Base-by-base conservation (phyloP, 2,113 vertebrate species). In the Alaudala cheleensis region DNA sequence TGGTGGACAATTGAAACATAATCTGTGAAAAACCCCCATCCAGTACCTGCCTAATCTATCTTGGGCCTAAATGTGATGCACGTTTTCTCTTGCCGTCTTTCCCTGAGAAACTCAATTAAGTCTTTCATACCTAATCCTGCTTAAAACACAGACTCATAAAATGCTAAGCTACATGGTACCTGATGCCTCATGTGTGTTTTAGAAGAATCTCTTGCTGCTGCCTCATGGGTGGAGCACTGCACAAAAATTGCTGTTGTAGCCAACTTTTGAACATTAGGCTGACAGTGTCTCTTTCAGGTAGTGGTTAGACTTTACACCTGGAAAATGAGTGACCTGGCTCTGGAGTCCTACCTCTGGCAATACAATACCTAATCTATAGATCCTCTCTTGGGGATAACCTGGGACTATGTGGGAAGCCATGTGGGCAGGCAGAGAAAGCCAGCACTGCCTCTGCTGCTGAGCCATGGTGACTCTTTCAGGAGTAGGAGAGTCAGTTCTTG, bases 221-320 rank as follows among this genome's bases (percentile, higher is more conserved):
- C 42, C 28, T 11, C 0, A 0, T 34, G 42, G 47, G 49, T 71
- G 53, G 56, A 78, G 33, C 51, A 50, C 31, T 1, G 2, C 49
- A 71, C 6, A 40, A 45, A 81, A 58, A 53, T 13, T 54, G 47
- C 15, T 31, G 3, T 5, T 64, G 31, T 57, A 61, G 17, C 49
- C 31, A 56, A 14, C 31, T 61, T 88, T 49, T 54, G 49, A 77
- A 23, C 13, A 8, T 53, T 33, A 39, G 22, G 7, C 31, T 34
- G 40, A 10, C 31, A 58, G 62, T 44, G 22, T 7, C 5, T 50
- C 2, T 81, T 81, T 78, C 29, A 62, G 26, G 18, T 8, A 24
- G 12, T 37, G 33, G 19, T n/a, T 67, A 17, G 53, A 39, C 29
- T 65, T 3, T n/a, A 53, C 4, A 14, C 13, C 15, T 71, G 42